phyloP scores from a whole-genome alignment of 2,888 invertebrate species.

The Eristalis pertinax region DNA sequence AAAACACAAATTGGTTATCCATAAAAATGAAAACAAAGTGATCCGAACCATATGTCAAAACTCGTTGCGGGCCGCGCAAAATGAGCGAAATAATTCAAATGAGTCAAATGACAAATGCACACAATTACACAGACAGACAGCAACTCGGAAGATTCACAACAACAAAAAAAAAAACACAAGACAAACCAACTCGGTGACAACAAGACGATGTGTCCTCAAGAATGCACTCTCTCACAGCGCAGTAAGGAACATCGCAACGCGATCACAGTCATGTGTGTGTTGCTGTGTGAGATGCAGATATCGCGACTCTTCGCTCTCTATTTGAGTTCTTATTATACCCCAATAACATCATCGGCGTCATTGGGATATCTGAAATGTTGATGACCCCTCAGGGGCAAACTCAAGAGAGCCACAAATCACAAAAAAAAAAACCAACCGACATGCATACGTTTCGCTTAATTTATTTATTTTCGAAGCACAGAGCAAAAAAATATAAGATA shows the following conservation, averaged over 20 bases:
- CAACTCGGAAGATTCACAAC: constrained; percentile 4
- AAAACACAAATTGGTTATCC: background rate
- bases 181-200: background rate
- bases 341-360: constrained; percentile 57
- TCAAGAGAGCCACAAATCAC: constrained; percentile 16
- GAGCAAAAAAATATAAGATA: constrained; percentile 4
- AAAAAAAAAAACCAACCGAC: constrained; percentile 16
- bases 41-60: constrained; percentile 40
- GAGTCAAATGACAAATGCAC: constrained; percentile 51
- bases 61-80: constrained; percentile 2
- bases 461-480: background rate
- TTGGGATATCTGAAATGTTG: constrained; percentile 62
- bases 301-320: constrained; percentile 15
- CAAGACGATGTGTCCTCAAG: constrained; percentile 5
- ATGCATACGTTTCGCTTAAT: constrained; percentile 22
- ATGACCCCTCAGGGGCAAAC: constrained; percentile 65
- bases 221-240: constrained; percentile 30
- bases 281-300: constrained; percentile 9
- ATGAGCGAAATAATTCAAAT: constrained; percentile 9
- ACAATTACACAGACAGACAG: background rate
- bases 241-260: background rate
- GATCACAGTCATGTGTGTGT: too few relatives aligned
- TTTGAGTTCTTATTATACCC: constrained; percentile 59
- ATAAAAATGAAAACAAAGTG: constrained; percentile 8
- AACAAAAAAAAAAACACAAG: too few relatives aligned